Evolutionary conservation across 2,113 vertebrate species (phyloP).

Genomic region (Tricholaema leucomelas): DNA sequence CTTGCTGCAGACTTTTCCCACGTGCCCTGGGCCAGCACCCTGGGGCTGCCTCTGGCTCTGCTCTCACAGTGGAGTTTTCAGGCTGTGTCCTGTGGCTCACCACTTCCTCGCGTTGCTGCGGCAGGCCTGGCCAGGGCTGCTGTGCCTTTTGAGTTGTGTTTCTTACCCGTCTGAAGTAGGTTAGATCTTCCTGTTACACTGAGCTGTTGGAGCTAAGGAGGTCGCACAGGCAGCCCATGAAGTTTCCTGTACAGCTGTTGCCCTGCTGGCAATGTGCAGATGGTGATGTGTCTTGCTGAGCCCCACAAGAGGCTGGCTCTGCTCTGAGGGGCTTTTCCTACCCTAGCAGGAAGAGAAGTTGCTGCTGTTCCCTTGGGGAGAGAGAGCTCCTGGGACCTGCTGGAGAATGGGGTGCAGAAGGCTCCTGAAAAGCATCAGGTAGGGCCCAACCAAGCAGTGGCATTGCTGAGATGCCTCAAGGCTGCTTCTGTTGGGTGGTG

Average conservation of each 20-base stretch:
- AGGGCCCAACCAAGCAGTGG: neutral
- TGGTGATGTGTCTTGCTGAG: neutral
- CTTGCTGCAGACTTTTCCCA: neutral
- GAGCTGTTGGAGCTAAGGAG: neutral
- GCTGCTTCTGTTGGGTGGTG: neutral
- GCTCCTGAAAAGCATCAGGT: neutral
- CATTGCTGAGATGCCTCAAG: no score
- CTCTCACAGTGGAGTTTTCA: neutral
- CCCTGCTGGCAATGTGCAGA: neutral
- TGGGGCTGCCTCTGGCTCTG: neutral
- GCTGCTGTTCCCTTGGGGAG: neutral
- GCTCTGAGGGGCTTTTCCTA: neutral
- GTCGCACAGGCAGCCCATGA: neutral
- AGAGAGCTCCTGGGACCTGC: neutral
- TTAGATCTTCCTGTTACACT: neutral
- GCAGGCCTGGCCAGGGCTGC: accelerated
- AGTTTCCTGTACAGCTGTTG: neutral
- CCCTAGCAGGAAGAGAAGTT: accelerated
- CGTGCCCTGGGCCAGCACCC: neutral
- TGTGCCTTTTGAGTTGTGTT: neutral
- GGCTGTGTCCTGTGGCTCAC: neutral
- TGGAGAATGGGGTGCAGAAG: neutral
- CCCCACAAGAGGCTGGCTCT: neutral
- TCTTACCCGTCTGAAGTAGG: neutral
- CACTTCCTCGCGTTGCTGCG: neutral